A percentile compares a stretch with the other conserved stretches of the same genome.
phyloP scores from a whole-genome alignment of 2,113 vertebrate genomes.

The Struthio camelus region DNA sequence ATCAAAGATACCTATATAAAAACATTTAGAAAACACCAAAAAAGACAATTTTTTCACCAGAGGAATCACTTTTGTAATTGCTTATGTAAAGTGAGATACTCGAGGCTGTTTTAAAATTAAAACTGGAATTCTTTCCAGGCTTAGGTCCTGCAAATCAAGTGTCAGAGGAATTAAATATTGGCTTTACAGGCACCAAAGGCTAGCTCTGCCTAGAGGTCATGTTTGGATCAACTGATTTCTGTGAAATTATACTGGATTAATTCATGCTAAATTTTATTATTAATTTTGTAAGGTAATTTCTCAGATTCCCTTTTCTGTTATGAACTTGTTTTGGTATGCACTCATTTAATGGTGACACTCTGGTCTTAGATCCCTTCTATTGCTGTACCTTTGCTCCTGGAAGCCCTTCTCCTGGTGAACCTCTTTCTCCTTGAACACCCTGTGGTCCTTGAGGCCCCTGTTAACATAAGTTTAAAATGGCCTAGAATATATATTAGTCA shows the following conservation, averaged over 20 bases:
- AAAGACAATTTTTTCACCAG: background rate
- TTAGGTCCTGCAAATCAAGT: background rate
- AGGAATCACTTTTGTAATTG: background rate
- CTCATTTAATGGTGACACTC: background rate
- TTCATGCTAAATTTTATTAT: background rate
- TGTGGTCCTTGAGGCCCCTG: slow-evolving; percentile 91
- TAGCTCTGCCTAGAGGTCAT: background rate
- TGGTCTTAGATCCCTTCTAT: background rate
- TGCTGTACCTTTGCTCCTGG: slow-evolving; percentile 87
- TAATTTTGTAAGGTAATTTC: background rate
- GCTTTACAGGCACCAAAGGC: background rate
- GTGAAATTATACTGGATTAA: background rate
- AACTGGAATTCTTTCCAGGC: background rate
- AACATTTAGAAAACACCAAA: background rate
- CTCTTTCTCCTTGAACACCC: slow-evolving; percentile 87
- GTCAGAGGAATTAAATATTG: background rate
- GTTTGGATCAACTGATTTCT: background rate
- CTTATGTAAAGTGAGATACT: background rate
- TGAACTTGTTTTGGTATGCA: background rate
- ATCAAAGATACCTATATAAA: background rate
- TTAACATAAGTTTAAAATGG: slow-evolving; percentile 26
- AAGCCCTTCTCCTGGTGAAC: slow-evolving; percentile 85
- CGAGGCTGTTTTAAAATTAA: background rate
- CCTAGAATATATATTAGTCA: background rate
- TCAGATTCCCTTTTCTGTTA: background rate